A percentile compares a stretch with the other conserved stretches of the same genome.
These are phyloP conservation scores for Corythoichthys intestinalis DNA, from an alignment of 2,113 vertebrate species.

Conservation along the genomic window DNA sequence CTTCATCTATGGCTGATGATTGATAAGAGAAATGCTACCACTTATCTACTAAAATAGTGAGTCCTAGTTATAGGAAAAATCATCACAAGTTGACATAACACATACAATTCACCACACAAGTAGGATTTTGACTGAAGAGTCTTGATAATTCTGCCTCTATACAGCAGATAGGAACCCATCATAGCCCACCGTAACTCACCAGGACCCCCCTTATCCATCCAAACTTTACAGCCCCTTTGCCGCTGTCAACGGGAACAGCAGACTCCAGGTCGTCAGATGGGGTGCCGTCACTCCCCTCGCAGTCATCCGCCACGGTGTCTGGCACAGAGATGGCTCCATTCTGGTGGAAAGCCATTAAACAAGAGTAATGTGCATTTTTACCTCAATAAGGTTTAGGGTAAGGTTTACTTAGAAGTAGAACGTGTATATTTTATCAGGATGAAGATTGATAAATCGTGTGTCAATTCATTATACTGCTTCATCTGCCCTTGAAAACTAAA, in stretches of 20 bases:
- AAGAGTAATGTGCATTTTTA: background rate
- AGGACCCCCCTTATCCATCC: conserved; percentile 98
- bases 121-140: background rate
- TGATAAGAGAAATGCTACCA: background rate
- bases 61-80: too few relatives aligned
- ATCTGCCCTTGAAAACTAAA: conserved; percentile 21
- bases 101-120: background rate
- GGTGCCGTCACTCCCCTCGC: conserved; percentile 73
- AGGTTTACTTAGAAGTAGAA: background rate
- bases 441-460: conserved; percentile 23
- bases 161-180: conserved; percentile 11
- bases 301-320: conserved; percentile 69
- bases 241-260: conserved; percentile 60
- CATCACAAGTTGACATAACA: background rate
- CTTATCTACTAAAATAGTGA: background rate
- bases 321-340: conserved; percentile 69
- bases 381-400: background rate
- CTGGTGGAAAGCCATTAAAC: conserved; percentile 48
- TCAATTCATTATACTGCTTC: background rate
- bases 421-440: conserved; percentile 11
- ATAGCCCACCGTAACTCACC: conserved; percentile 75
- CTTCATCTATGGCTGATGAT: background rate
- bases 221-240: conserved; percentile 81
- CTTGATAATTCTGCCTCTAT: background rate
- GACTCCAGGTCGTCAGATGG: conserved; percentile 75